Evolutionary conservation across 2,113 vertebrate species (phyloP), one percentile per base, ranked within the genome.

Genomic region (Microcebus ravelobensis): DNA sequence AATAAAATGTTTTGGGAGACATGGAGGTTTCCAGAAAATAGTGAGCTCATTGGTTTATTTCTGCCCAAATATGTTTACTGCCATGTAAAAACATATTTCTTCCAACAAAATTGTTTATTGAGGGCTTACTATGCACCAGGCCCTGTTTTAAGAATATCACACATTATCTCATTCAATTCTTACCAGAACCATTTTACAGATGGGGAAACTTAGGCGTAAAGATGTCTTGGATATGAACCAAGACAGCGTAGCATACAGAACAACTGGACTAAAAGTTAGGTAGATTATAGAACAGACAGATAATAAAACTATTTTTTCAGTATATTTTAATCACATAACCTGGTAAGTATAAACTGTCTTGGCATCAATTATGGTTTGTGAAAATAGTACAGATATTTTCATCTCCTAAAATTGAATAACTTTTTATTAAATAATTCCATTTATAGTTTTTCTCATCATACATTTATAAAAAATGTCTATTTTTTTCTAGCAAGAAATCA

Each of bases 361-460:
- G 20, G 55, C 12, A 96, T 55, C 55, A 6, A 36, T 77, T 88
- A 31, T 57, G 83, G 20, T 65, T 48, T 88, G 65, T 59, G 18
- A 85, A 80, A 91, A 94, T 5, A 61, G 20, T 55, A 39, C 2
- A 88, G 36, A 67, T 59, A 73, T 87, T 59, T 65, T 95, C 63
- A 36, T 63, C 36, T 94, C 2, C 59, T 90, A 74, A 95, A 92
- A 80, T 3, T 65, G 8, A 96, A 81, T 59, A 7, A 1, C 50
- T 13, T 91, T 65, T 76, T 82, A 85, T 48, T 91, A 81, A 61
- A 20, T 87, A 42, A 52, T 93, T 94, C 57, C 55, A 50, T 90
- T 81, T 82, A 59, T 55, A 92, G 34, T 83, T 94, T 45, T 90
- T 87, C 21, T 36, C n/a, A 45, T 2, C 50, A 82, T 7, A 77